Conservation (phyloP, 2,113 vertebrate genomes). For the Cromileptes altivelis region DNA sequence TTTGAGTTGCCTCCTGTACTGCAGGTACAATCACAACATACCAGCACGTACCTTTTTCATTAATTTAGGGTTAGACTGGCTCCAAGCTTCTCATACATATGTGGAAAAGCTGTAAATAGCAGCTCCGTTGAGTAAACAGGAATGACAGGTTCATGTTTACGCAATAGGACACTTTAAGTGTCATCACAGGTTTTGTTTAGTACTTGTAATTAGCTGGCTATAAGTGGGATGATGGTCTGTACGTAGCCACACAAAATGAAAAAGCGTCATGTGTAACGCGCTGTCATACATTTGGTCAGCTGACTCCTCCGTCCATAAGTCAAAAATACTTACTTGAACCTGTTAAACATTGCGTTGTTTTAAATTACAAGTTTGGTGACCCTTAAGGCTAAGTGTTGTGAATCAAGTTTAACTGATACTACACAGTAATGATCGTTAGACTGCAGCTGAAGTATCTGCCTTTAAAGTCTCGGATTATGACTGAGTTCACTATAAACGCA, state of each 20-base stretch:
- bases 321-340: not conserved
- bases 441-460: not conserved
- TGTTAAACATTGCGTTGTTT: not conserved
- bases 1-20: no score
- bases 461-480: not conserved
- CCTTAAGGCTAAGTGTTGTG: not conserved
- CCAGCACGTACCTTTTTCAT: not conserved
- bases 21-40: no score
- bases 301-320: not conserved
- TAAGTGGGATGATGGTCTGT: no score
- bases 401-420: not conserved
- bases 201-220: not conserved
- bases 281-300: not conserved
- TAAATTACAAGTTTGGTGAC: not conserved
- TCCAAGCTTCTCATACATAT: not conserved
- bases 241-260: no score
- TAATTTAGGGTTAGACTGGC: not conserved
- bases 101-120: slow-evolving; percentile 26
- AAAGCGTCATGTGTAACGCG: no score
- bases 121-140: slow-evolving; percentile 26
- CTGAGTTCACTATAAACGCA: not conserved
- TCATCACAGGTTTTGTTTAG: not conserved
- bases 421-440: not conserved
- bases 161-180: not conserved
- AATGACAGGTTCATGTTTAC: not conserved